Base-by-base conservation (phyloP, 1,140 invertebrate genomes). In the Alviniconcha marisindica region DNA sequence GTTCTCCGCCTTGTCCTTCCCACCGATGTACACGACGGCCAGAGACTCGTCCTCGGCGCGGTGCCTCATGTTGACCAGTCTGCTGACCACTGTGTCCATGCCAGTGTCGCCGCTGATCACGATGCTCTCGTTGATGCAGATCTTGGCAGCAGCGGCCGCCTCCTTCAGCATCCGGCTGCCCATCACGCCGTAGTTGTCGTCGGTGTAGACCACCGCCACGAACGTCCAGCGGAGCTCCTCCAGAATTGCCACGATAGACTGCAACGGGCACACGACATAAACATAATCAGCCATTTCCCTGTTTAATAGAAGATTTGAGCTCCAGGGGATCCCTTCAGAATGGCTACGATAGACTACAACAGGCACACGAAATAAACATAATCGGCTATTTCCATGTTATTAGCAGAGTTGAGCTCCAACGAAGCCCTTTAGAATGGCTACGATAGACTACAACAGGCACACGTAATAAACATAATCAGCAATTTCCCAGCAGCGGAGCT, bases 151-250 rank as follows among this genome's bases (percentile, higher is more conserved):
- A 31, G 82, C 69, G 40, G 88, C 89, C 1, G 83, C 44, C 10
- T 83, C 54, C 24, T 84, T 40, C 0, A 92, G 82, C 40, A 76
- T 83, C 2, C 82, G 38, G 5, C 84, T 73, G 4, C 87, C 88
- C 44, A 86, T 74, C 15, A 12, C 69, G 0, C 90, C 90, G 77
- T 89, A 89, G 28, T 85, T 84, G 77, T 89, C 88, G 66, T 87
- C 76, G 5, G 86, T 88, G 74, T 92, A 83, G 3, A 90, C 86
- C 15, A 90, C 83, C 7, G 86, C 89, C 0, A 90, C 83, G 73
- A 88, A 92, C 0, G 88, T 89, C 88, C 91, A 89, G 21, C 83
- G 66, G 18, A 91, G 77, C 44, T 86, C 48, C 63, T 88, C 78
- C 42, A 90, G 82, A 24, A 90, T 83, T 4, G 87, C 51, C 14